Conservation (phyloP, 2,797 vertebrate genomes). For the Eidolon dupreanum region DNA sequence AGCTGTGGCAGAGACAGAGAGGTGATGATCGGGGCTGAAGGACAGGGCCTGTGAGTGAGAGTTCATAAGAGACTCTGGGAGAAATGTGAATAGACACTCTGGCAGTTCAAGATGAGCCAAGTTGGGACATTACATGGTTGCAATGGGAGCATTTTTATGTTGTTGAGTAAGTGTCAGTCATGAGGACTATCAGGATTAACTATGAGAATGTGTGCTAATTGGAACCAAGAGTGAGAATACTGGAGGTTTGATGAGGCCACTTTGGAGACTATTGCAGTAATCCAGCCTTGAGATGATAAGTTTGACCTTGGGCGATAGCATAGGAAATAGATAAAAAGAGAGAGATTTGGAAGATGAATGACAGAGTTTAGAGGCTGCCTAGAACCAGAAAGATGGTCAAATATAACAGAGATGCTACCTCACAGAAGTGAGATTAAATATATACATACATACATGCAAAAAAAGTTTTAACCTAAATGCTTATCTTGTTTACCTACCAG, state of each 20-base stretch:
- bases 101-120: not conserved
- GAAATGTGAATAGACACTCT: not conserved
- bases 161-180: not conserved
- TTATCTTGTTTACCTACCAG: not conserved
- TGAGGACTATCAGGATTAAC: not conserved
- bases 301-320: not conserved
- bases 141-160: not conserved
- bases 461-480: not conserved
- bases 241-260: not conserved
- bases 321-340: not conserved
- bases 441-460: not conserved
- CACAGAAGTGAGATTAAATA: not conserved
- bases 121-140: not conserved
- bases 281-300: not conserved
- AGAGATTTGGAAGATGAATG: not conserved
- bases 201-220: rapidly evolving
- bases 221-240: not conserved
- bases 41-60: not conserved
- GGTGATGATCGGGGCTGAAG: not conserved
- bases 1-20: not conserved
- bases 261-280: not conserved
- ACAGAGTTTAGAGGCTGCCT: not conserved
- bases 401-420: not conserved
- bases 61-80: not conserved
- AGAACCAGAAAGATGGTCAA: not conserved